Evolutionary conservation across 2,797 vertebrate genomes (phyloP), one percentile per base, ranked within the genome.

Genomic region (Catostomus latipinnis): DNA sequence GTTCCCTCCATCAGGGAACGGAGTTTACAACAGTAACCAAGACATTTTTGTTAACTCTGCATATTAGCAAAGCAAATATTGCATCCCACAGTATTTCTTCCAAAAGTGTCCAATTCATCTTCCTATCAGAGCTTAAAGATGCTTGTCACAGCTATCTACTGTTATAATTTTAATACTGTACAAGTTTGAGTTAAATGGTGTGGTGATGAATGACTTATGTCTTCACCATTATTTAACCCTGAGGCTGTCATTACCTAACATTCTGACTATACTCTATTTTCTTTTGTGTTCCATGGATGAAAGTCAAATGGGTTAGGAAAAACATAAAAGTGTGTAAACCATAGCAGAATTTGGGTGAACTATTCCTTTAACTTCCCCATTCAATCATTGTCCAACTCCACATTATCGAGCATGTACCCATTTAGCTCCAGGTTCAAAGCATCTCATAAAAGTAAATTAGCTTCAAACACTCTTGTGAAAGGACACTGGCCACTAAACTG

Each of bases 31-130:
- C 16, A 18, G 16, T 18, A 18, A 18, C 16, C 16, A 18, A 18
- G 16, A 18, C 16, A 18, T 90, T 92, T 93, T 91, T 91, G 90
- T 92, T 90, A 89, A 88, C 89, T 78, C 87, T 86, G 91, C 90
- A 92, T 90, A 91, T 93, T 93, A 91, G 86, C 84, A 50, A 71
- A 78, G 83, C 88, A 92, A 90, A 91, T 91, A 92, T 91, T 90
- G 83, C 90, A 85, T 66, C 83, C 77, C 84, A 75, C 63, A 88
- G 88, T 88, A 85, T 88, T 91, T 93, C 90, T 92, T 80, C 84
- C 61, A 62, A 62, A 57, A 66, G 45, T 81, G 74, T 52, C 84
- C 78, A 85, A 87, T 88, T 86, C 78, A 87, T 92, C 87, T 89
- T 87, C 50, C 70, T 87, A 77, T 91, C 87, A 88, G 83, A 89